Evolutionary conservation across 2,113 vertebrate species (phyloP).

Genomic region (Sus scrofa): T2T-Sscrofa CM000826.6:91020501-91021000

Average conservation of each 20-base stretch:
- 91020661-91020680: neutral
- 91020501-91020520: neutral
- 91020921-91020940: constrained; percentile 4
- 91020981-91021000: neutral
- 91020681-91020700: neutral
- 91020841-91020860: neutral
- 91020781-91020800: no score
- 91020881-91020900: constrained; percentile 10
- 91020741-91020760: no score
- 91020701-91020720: constrained; percentile 27
- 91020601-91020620: neutral
- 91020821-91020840: neutral
- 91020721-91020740: neutral
- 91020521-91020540: neutral
- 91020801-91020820: no score
- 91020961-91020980: neutral
- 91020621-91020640: neutral
- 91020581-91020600: neutral
- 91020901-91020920: neutral
- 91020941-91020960: neutral
- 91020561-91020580: neutral
- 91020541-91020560: neutral
- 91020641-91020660: neutral
- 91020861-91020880: constrained; percentile 18
- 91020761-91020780: no score